These are phyloP conservation scores for Tubulanus polymorphus DNA, from an alignment of 2,888 invertebrate species.

Conservation along the genomic window DNA sequence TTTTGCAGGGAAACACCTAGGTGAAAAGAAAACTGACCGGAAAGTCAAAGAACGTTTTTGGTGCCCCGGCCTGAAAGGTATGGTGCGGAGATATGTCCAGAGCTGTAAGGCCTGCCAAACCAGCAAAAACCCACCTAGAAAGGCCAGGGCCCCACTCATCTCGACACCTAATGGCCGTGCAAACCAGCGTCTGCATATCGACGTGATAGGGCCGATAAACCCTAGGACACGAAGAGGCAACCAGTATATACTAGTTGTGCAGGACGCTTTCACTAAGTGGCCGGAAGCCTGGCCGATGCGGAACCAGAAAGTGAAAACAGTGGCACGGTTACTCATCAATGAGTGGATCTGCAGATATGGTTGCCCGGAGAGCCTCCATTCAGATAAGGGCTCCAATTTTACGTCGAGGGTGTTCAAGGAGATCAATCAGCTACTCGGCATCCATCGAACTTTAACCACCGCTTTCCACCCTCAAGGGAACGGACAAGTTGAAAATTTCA, in stretches of 20 bases:
- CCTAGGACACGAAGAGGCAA: background rate
- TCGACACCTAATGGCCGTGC: background rate
- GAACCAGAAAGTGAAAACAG: background rate
- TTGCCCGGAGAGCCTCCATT: background rate
- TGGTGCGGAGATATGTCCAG: background rate
- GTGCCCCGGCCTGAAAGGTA: background rate
- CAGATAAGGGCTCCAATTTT: background rate
- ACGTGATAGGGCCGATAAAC: background rate
- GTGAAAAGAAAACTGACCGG: background rate
- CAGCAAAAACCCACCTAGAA: background rate
- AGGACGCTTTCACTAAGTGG: conserved; percentile 1
- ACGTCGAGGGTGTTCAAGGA: background rate
- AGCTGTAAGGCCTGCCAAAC: background rate
- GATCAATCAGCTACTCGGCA: background rate
- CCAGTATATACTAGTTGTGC: background rate
- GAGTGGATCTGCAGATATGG: background rate
- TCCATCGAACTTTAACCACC: background rate
- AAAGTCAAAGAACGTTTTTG: background rate
- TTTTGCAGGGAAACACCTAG: background rate
- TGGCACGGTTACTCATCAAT: background rate
- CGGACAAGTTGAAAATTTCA: background rate
- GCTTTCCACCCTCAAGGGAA: background rate
- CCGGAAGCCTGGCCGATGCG: background rate
- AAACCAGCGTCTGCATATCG: background rate
- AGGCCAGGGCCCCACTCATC: background rate